Evolutionary conservation across 2,888 invertebrate species (phyloP).

Genomic region (Acrobasis consociella): DNA sequence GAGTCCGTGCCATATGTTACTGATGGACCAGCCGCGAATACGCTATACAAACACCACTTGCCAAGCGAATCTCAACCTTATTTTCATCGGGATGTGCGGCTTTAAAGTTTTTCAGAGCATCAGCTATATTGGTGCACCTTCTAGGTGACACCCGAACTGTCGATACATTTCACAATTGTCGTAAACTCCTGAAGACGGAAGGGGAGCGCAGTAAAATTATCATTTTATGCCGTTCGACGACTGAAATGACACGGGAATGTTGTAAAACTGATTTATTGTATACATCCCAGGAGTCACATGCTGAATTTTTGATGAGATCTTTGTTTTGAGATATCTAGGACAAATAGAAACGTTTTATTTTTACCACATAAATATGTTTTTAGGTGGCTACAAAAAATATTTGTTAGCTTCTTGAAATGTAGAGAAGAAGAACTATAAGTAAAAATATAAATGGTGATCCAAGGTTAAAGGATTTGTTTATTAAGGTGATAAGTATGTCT

Average conservation of each 20-base stretch:
- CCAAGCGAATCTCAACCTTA: constrained; percentile 49
- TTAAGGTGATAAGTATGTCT: too few species aligned
- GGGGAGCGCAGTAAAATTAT: constrained; percentile 81
- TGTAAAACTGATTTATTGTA: constrained; percentile 83
- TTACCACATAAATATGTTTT: constrained; percentile 16
- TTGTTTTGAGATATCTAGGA: constrained; percentile 68
- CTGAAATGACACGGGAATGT: constrained; percentile 82
- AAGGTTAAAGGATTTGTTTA: neutral
- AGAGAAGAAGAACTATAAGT: neutral
- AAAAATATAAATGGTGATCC: neutral
- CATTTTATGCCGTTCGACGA: constrained; percentile 82
- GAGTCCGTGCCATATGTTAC: constrained; percentile 67
- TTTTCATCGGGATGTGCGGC: constrained; percentile 36
- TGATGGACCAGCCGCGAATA: constrained; percentile 45
- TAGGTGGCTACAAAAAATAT: constrained; percentile 1
- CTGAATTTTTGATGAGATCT: constrained; percentile 79
- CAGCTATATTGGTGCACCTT: constrained; percentile 52
- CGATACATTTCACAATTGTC: constrained; percentile 83
- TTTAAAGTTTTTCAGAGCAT: constrained; percentile 36
- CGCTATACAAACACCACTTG: constrained; percentile 29
- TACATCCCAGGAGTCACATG: constrained; percentile 77
- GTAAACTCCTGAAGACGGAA: constrained; percentile 80
- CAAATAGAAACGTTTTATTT: constrained; percentile 33
- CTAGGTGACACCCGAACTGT: constrained; percentile 79
- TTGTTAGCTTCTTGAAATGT: neutral